Conservation (phyloP, 2,797 vertebrate genomes). For the Pipistrellus pipistrellus region DNA sequence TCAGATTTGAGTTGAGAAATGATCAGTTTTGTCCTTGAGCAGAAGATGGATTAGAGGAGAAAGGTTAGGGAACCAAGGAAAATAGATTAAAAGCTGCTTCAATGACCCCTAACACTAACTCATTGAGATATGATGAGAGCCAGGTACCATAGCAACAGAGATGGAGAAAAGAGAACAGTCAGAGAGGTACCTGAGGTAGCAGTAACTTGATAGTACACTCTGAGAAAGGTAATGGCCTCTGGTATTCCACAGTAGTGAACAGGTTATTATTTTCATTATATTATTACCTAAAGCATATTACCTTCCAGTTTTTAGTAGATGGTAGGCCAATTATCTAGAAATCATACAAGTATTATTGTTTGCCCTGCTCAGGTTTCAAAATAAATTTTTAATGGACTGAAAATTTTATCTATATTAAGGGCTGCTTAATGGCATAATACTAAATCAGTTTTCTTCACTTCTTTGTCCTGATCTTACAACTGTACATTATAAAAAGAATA, state of each 20-base stretch:
- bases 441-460: neutral
- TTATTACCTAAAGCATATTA: neutral
- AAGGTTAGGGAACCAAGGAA: neutral
- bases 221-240: neutral
- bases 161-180: neutral
- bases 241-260: neutral
- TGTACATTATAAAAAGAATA: neutral
- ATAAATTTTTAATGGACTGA: constrained; percentile 14
- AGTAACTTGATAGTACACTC: no score
- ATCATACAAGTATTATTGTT: neutral
- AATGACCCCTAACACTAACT: no score
- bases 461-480: neutral
- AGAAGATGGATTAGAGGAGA: neutral
- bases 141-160: neutral
- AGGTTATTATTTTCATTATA: neutral
- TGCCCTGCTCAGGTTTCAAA: neutral
- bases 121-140: accelerated
- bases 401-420: neutral
- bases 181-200: neutral
- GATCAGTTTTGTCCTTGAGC: neutral
- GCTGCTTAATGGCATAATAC: neutral
- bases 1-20: neutral
- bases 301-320: neutral
- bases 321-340: neutral
- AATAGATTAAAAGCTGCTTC: neutral